phyloP scores from a whole-genome alignment of 2,888 invertebrate species.

The Andrena hattorfiana region DNA sequence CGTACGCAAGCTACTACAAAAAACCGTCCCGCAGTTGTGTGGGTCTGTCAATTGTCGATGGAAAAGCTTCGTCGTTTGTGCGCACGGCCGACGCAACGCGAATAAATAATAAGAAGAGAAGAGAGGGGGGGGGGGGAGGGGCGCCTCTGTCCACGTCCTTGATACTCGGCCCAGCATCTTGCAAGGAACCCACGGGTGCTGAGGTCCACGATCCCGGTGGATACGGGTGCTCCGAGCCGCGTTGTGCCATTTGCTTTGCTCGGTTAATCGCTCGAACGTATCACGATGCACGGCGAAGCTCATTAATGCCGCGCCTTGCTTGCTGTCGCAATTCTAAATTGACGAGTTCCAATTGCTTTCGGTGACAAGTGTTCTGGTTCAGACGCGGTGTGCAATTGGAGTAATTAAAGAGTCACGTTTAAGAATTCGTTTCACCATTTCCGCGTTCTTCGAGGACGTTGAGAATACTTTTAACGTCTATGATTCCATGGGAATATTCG shows the following conservation, averaged over 20 bases:
- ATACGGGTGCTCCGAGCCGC: conserved; percentile 50
- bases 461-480: too few relatives aligned
- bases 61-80: conserved; percentile 40
- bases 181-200: conserved; percentile 24
- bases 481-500: too few relatives aligned
- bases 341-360: background rate
- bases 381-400: background rate
- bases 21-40: conserved; percentile 69
- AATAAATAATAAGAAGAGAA: conserved; percentile 54
- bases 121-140: background rate
- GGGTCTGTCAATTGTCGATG: conserved; percentile 35
- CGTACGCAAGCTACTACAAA: conserved; percentile 48
- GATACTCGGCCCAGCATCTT: conserved; percentile 45
- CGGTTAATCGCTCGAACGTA: conserved; percentile 60
- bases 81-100: conserved; percentile 52
- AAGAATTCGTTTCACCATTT: too few relatives aligned
- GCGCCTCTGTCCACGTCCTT: conserved; percentile 38
- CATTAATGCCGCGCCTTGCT: conserved; percentile 23
- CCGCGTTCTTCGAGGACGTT: too few relatives aligned
- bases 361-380: too few relatives aligned
- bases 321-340: background rate
- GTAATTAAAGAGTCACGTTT: too few relatives aligned
- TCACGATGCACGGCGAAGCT: conserved; percentile 10
- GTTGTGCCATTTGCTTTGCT: conserved; percentile 52
- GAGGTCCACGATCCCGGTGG: conserved; percentile 24